A percentile compares a stretch with the other conserved stretches of the same genome.
Evolutionary conservation across 2,113 vertebrate genomes (phyloP).

Genomic region (Oryzias melastigma): DNA sequence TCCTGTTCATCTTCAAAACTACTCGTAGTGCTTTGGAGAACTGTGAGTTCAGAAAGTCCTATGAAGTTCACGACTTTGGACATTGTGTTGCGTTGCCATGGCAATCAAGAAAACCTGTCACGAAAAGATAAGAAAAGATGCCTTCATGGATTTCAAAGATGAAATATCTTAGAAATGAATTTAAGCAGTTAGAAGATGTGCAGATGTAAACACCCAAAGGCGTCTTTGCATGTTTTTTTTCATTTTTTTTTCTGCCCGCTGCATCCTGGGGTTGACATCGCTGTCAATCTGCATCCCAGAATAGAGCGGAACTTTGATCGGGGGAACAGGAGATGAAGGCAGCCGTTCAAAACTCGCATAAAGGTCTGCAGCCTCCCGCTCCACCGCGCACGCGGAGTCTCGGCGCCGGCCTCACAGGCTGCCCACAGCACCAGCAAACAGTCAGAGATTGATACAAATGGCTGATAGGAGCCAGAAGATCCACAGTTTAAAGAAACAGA

Average conservation of each 20-base stretch:
- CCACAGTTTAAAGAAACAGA: constrained; percentile 16
- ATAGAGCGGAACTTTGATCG: constrained; percentile 45
- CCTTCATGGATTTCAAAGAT: neutral
- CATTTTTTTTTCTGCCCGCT: too few species aligned
- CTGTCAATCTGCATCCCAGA: constrained; percentile 43
- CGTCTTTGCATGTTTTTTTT: neutral
- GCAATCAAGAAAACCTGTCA: too few species aligned
- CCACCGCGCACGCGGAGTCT: constrained; percentile 30
- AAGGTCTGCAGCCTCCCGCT: constrained; percentile 46
- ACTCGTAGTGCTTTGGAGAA: too few species aligned
- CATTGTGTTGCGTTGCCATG: too few species aligned
- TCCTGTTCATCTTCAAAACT: too few species aligned
- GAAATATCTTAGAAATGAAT: constrained; percentile 2
- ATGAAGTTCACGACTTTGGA: too few species aligned
- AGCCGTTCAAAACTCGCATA: constrained; percentile 33
- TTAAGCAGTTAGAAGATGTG: constrained; percentile 5
- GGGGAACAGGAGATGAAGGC: constrained; percentile 48
- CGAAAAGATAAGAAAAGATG: too few species aligned
- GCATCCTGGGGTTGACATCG: neutral
- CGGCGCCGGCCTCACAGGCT: constrained; percentile 25
- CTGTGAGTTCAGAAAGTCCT: too few species aligned
- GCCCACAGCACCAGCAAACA: constrained; percentile 9
- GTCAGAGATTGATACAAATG: constrained; percentile 24
- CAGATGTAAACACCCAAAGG: constrained; percentile 4
- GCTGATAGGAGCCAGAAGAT: constrained; percentile 8